A percentile compares a stretch with the other conserved stretches of the same genome.
Conservation (phyloP, 2,888 invertebrate species). For the Amphipyra tragopoginis region DNA sequence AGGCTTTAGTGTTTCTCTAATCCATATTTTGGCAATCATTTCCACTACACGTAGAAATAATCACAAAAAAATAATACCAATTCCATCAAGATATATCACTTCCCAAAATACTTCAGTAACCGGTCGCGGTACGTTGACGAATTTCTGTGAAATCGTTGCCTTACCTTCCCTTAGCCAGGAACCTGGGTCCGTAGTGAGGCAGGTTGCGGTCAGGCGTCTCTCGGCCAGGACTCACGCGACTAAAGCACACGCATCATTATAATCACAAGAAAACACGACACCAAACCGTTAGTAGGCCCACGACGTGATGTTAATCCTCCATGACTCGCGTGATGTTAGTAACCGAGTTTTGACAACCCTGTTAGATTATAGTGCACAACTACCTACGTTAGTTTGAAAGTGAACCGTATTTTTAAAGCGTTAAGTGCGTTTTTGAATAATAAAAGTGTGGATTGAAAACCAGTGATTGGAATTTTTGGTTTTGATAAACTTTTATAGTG, state of each 20-base stretch:
- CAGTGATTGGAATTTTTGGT: too few species aligned
- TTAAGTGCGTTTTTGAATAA: constrained; percentile 31
- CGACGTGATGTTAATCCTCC: constrained; percentile 37
- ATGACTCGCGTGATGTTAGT: constrained; percentile 49
- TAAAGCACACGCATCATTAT: constrained; percentile 87
- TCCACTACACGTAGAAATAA: too few species aligned
- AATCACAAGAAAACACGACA: constrained; percentile 71
- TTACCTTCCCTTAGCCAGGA: constrained; percentile 96
- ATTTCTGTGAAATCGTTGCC: constrained; percentile 54
- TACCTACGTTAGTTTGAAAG: constrained; percentile 8
- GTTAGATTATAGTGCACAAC: constrained; percentile 37
- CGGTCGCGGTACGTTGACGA: neutral
- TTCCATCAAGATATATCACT: neutral
- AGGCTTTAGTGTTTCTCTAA: too few species aligned
- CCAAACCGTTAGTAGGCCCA: constrained; percentile 62
- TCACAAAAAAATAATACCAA: too few species aligned
- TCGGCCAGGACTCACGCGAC: constrained; percentile 96
- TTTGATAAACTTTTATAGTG: constrained; percentile 10
- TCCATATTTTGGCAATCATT: too few species aligned
- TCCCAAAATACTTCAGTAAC: neutral
- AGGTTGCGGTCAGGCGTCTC: constrained; percentile 96
- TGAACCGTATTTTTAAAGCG: constrained; percentile 26
- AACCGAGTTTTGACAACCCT: constrained; percentile 34
- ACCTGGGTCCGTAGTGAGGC: constrained; percentile 97
- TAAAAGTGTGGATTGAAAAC: neutral